Conservation (phyloP, 2,797 vertebrate genomes). For the Gobionotothen gibberifrons region DNA sequence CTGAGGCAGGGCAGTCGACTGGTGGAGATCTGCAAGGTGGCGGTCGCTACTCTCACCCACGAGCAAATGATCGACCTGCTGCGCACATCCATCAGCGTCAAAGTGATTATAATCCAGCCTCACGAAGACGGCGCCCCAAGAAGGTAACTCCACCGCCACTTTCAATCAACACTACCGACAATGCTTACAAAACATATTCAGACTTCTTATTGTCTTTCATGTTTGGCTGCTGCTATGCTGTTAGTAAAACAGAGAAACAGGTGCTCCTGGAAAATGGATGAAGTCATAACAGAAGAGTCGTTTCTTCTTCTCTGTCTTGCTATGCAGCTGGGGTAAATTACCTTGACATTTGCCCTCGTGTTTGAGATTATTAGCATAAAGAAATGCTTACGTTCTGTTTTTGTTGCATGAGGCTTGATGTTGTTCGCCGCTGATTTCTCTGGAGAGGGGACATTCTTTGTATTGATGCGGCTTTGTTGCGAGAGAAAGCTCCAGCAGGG, state of each 20-base stretch:
- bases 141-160: slow-evolving; percentile 82
- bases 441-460: slow-evolving; percentile 53
- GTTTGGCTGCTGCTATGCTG: not conserved
- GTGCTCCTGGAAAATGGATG: slow-evolving; percentile 32
- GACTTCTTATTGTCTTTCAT: not conserved
- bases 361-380: slow-evolving; percentile 66
- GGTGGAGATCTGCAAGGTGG: slow-evolving; percentile 98
- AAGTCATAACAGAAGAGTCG: slow-evolving; percentile 17
- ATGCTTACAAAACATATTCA: slow-evolving; percentile 2
- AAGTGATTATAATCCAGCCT: slow-evolving; percentile 97
- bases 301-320: slow-evolving; percentile 21
- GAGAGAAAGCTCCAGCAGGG: slow-evolving; percentile 52
- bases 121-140: slow-evolving; percentile 93
- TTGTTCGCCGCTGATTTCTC: slow-evolving; percentile 63
- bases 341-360: slow-evolving; percentile 62
- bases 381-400: slow-evolving; percentile 67
- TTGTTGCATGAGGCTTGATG: slow-evolving; percentile 42
- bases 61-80: slow-evolving; percentile 99
- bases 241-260: slow-evolving; percentile 34
- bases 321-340: slow-evolving; percentile 54
- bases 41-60: slow-evolving; percentile 94
- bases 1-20: slow-evolving; percentile 95
- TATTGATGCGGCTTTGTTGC: slow-evolving; percentile 56
- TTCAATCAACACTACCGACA: not conserved
- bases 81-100: slow-evolving; percentile 93